Evolutionary conservation across 2,113 vertebrate species (phyloP), one percentile per base, ranked within the genome.

Genomic region (Nestor notabilis): DNA sequence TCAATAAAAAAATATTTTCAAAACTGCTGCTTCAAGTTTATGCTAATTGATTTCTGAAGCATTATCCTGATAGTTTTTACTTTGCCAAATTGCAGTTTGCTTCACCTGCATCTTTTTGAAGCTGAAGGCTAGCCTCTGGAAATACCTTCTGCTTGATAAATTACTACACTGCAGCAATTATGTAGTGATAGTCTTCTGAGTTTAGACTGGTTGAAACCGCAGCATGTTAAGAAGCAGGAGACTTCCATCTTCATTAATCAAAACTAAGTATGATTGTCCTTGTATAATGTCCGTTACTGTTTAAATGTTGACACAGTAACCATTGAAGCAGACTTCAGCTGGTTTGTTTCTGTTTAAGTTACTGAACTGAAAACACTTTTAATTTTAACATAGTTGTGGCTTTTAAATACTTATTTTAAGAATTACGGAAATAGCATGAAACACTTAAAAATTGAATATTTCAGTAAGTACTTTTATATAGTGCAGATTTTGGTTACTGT

Each of bases 281-380:
- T 88, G 71, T 70, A 80, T 90, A 83, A 86, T 58, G 79, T 83
- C 75, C 0, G 0, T 96, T 97, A 41, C 27, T 90, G 66, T 88
- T 93, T 88, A 85, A 94, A 83, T 85, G 82, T 95, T 94, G 80
- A 77, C 87, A 86, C 75, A 72, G 63, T 90, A 94, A 90, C 75
- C 31, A 43, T 94, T 89, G 91, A 47, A 41, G 55, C 50, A 91
- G 63, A 55, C 44, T 83, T 87, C 25, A 83, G 70, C 74, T 94
- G 66, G 9, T 39, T 94, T 94, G 70, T 87, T 96, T 94, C 82
- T 70, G 31, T 93, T 83, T 94, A 56, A 90, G 65, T 74, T 83
- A 49, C 37, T 53, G 79, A 70, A 77, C 20, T 29, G 56, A 50
- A 83, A 88, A 69, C 6, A 47, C 47, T 65, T 93, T 83, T 58